A percentile compares a stretch with the other conserved stretches of the same genome.
Conservation (phyloP, 2,797 vertebrate genomes). For the Aphelocoma californica region DNA sequence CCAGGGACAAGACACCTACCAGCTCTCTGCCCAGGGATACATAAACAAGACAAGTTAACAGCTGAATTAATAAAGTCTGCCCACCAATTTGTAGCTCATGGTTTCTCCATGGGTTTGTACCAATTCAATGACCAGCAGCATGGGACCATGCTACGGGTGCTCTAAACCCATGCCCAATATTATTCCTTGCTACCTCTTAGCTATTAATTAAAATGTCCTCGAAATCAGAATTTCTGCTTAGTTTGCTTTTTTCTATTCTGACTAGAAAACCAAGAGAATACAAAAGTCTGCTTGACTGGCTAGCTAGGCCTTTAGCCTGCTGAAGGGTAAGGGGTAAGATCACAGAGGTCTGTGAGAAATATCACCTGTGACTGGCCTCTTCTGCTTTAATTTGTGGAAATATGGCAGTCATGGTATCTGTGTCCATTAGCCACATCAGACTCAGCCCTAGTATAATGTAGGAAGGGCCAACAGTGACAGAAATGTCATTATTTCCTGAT, state of each 20-base stretch:
- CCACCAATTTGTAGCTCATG: neutral
- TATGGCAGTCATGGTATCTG: neutral
- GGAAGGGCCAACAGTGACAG: neutral
- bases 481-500: slow-evolving; percentile 35
- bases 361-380: neutral
- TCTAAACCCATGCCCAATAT: neutral
- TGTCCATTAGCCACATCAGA: neutral
- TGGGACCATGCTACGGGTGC: neutral
- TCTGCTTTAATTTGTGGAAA: neutral
- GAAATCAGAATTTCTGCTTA: neutral
- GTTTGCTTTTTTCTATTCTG: neutral
- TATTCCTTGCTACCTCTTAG: neutral
- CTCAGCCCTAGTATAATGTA: neutral
- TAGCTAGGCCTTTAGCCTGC: neutral
- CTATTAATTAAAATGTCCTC: neutral
- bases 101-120: neutral
- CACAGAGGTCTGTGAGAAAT: neutral
- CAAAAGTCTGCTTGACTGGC: neutral
- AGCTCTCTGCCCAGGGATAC: neutral
- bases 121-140: neutral
- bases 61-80: neutral
- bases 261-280: neutral
- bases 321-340: neutral
- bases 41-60: neutral
- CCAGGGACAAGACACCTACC: neutral